Base-by-base conservation (phyloP, 2,113 vertebrate genomes). In the Nettapus auritus region DNA sequence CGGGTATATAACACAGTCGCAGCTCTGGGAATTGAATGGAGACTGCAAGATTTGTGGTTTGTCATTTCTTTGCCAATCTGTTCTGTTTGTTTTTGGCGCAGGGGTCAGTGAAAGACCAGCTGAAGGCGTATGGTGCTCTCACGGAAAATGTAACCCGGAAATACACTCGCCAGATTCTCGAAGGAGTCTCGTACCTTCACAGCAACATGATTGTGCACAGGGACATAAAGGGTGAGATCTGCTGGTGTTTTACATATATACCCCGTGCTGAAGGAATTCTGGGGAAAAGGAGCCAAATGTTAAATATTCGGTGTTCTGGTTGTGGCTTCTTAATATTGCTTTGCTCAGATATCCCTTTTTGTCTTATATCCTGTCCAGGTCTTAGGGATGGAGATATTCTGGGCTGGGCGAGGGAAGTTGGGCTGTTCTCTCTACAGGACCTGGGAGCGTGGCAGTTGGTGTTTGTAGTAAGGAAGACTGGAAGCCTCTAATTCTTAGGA, bases 171-270 rank as follows among this genome's bases (percentile, higher is more conserved):
- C 99, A 99, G 98, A 99, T 99, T 94, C 98, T 99, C 42, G 99
- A 99, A 96, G 99, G 99, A 74, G 98, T 99, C 98, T 99, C 99
- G 3, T 99, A 99, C 89, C 98, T 99, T 60, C 99, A 99, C 96
- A 99, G 99, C 98, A 99, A 99, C 98, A 99, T 99, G 99, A 99
- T 99, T 29, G 99, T 99, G 91, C 99, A 99, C 97, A 98, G 99
- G 86, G 99, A 99, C 98, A 99, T 99, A 91, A 99, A 99, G 97
- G 99, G 99, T 99, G 92, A 98, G 97, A 62, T 38, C 52, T 46
- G 53, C 56, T 44, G 33, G 38, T 80, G 68, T 14, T 33, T 36
- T 40, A 3, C 50, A 3, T n/a, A 2, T 31, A 3, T 28, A 2
- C 46, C 64, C 38, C 2, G 0, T 67, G 46, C 81, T 74, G 59